Percentiles rank a stretch among this genome's conserved stretches.
phyloP scores from a whole-genome alignment of 2,888 invertebrate genomes.

The Bimastos eiseni region DNA sequence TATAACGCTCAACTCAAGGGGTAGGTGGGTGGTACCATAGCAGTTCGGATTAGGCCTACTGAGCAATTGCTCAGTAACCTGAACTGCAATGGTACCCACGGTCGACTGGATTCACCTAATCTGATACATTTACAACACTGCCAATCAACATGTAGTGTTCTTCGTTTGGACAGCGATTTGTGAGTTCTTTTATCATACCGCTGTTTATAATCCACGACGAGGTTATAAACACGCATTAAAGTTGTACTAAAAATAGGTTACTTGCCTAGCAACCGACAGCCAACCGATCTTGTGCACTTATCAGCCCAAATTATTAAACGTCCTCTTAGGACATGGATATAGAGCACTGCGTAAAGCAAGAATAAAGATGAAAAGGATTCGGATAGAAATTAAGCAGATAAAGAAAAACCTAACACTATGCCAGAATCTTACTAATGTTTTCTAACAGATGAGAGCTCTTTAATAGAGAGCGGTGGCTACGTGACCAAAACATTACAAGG shows the following conservation, averaged over 20 bases:
- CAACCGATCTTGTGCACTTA: neutral
- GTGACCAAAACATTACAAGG: neutral
- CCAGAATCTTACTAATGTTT: neutral
- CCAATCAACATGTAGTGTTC: neutral
- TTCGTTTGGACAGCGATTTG: neutral
- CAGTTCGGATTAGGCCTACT: too few species aligned
- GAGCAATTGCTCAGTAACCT: too few species aligned
- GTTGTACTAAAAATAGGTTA: neutral
- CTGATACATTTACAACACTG: neutral
- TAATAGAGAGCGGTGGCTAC: neutral
- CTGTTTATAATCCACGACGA: constrained; percentile 1
- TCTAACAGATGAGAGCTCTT: neutral
- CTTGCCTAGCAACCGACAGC: neutral
- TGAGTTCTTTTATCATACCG: neutral
- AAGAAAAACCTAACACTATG: neutral
- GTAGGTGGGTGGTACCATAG: too few species aligned
- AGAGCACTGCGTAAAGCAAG: neutral
- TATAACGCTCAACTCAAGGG: too few species aligned
- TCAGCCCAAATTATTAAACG: neutral
- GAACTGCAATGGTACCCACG: too few species aligned
- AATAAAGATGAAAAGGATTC: neutral
- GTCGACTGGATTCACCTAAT: neutral
- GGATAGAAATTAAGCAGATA: neutral
- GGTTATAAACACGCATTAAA: neutral
- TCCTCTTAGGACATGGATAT: neutral